Conservation (phyloP, 2,113 vertebrate genomes). For the Anguilla rostrata region DNA sequence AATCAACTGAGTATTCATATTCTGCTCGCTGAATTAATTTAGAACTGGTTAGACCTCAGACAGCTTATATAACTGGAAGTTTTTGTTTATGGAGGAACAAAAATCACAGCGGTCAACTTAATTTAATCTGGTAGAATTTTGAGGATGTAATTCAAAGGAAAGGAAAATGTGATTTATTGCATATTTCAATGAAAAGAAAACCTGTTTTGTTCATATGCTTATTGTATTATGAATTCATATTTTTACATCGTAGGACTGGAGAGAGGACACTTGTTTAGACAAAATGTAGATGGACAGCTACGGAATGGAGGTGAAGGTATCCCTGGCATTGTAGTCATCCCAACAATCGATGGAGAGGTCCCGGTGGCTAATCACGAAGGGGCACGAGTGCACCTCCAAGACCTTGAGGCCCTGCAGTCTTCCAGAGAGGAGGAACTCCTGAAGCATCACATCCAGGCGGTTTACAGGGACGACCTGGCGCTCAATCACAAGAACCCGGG, state of each 20-base stretch:
- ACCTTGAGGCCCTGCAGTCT: slow-evolving; percentile 65
- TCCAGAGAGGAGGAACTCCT: slow-evolving; percentile 64
- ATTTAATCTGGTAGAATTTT: too few species aligned
- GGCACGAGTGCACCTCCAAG: slow-evolving; percentile 77
- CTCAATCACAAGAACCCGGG: slow-evolving; percentile 66
- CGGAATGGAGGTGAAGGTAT: slow-evolving; percentile 55
- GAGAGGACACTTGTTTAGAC: slow-evolving; percentile 56
- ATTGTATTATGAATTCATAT: not conserved
- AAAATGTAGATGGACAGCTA: slow-evolving; percentile 41
- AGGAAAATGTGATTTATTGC: not conserved
- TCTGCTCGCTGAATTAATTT: not conserved
- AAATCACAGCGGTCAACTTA: too few species aligned
- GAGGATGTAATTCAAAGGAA: too few species aligned
- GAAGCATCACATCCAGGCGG: slow-evolving; percentile 72
- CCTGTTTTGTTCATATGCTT: not conserved
- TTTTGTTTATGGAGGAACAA: too few species aligned
- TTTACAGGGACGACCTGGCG: slow-evolving; percentile 77
- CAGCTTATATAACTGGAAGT: too few species aligned
- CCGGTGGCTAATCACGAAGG: slow-evolving; percentile 54
- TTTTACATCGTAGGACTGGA: slow-evolving; percentile 55
- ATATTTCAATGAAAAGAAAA: not conserved
- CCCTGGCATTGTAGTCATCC: slow-evolving; percentile 69
- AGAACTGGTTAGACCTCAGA: not conserved
- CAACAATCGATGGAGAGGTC: slow-evolving; percentile 78
- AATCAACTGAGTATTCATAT: not conserved